These are phyloP conservation scores for Suricata suricatta DNA, from an alignment of 2,113 vertebrate genomes.

Conservation along the genomic window DNA sequence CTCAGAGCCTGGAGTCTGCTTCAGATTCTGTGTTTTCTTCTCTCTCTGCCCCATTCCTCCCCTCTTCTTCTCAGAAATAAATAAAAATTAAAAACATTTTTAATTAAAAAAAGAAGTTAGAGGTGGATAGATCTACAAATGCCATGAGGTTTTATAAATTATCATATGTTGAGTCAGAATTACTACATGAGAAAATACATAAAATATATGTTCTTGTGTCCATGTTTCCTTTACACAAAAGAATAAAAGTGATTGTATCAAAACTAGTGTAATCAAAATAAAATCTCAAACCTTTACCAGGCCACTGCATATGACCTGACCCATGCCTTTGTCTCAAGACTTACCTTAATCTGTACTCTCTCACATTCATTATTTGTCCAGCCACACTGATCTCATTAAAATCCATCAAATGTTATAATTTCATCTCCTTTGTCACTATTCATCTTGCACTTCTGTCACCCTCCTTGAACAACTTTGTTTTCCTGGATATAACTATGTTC, in stretches of 20 bases:
- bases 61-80: no score
- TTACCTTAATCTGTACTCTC: not conserved
- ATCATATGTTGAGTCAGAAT: not conserved
- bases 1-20: no score
- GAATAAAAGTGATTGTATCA: not conserved
- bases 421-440: not conserved
- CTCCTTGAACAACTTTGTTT: not conserved
- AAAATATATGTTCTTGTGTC: not conserved
- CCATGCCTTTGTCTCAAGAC: not conserved
- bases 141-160: not conserved
- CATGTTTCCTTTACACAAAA: not conserved
- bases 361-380: not conserved
- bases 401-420: not conserved
- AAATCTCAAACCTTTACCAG: not conserved
- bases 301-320: accelerated
- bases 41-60: no score
- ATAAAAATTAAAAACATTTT: no score
- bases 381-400: not conserved
- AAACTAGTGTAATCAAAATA: not conserved
- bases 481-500: not conserved
- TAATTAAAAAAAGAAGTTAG: not conserved
- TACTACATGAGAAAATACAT: not conserved
- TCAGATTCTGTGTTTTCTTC: no score
- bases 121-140: not conserved
- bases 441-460: not conserved